phyloP scores from a whole-genome alignment of 2,797 vertebrate species.

The Emydoidea blandingii region DNA sequence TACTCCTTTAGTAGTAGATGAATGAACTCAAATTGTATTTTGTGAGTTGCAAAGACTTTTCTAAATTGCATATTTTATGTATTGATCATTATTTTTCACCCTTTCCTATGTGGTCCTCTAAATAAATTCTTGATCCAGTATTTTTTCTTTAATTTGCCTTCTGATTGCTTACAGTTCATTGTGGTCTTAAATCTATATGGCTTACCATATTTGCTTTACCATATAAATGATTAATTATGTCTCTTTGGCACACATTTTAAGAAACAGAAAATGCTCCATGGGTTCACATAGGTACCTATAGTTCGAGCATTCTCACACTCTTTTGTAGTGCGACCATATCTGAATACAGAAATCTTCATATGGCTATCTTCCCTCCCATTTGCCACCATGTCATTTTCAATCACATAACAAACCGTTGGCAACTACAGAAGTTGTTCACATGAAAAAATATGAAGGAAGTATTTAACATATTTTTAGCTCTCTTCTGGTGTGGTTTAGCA shows the following conservation, averaged over 20 bases:
- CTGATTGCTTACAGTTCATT: conserved; percentile 70
- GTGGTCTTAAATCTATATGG: conserved; percentile 52
- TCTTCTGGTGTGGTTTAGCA: neutral
- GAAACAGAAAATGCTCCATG: neutral
- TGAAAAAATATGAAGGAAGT: neutral
- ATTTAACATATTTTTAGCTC: neutral
- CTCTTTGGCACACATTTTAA: conserved; percentile 40
- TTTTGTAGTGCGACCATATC: neutral
- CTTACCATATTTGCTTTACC: conserved; percentile 52
- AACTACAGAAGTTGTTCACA: neutral
- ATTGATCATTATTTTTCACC: neutral
- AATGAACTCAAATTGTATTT: conserved; percentile 10
- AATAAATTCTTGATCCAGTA: conserved; percentile 48
- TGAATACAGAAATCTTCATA: neutral
- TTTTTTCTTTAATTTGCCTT: conserved; percentile 62
- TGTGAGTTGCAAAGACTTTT: neutral
- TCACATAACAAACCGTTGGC: neutral
- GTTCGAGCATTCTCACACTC: neutral
- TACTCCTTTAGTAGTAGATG: conserved; percentile 25
- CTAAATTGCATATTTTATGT: neutral
- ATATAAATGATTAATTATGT: conserved; percentile 50
- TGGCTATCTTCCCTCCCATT: neutral
- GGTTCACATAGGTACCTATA: neutral
- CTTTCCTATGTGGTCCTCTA: conserved; percentile 20
- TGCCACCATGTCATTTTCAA: neutral